Evolutionary conservation across 1,140 invertebrate genomes (phyloP), one percentile per base, ranked within the genome.

Genomic region (Brachionus koreanus): DNA sequence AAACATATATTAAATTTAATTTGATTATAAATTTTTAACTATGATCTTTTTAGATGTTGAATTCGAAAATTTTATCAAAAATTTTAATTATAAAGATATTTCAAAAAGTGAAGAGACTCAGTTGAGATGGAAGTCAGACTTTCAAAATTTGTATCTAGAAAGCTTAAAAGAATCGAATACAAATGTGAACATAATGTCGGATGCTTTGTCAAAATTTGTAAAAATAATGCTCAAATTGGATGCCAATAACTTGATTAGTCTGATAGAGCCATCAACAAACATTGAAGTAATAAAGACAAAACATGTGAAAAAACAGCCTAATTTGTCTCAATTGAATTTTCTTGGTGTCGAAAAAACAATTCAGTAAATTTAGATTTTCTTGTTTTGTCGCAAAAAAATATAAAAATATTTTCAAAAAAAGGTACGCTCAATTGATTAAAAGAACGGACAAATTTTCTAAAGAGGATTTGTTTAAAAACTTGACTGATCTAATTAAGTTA

Each of bases 271-370:
- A 43, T 49, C 43, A 46, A 74, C 69, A 12, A 33, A 69, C 37
- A 39, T 69, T 16, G n/a, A 69, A 12, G n/a, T 13, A 4, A 29
- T 72, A 19, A 72, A 6, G 25, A 46, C 42, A 29, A 74, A 74
- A 25, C 13, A 3, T 12, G n/a, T 7, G 13, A 74, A 46, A 0
- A 25, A 19, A 29, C 42, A 74, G 25, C 19, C 39, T 16, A 19
- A 39, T 37, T 16, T 74, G 16, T 46, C 19, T 1, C 39, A 43
- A 25, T 5, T 74, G 0, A 42, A 74, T 46, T 25, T 46, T 46
- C 39, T 74, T 4, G 69, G 69, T 46, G 43, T 74, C 5, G 69
- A 74, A 46, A 74, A 74, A 46, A 29, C 69, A 25, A 74, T 74
- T 46, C 69, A 74, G 69, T 74, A 74, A 74, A 35, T 39, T 5